These are phyloP conservation scores for Apocrypta bakeri DNA, from an alignment of 1,140 invertebrate genomes.

Conservation along the genomic window DNA sequence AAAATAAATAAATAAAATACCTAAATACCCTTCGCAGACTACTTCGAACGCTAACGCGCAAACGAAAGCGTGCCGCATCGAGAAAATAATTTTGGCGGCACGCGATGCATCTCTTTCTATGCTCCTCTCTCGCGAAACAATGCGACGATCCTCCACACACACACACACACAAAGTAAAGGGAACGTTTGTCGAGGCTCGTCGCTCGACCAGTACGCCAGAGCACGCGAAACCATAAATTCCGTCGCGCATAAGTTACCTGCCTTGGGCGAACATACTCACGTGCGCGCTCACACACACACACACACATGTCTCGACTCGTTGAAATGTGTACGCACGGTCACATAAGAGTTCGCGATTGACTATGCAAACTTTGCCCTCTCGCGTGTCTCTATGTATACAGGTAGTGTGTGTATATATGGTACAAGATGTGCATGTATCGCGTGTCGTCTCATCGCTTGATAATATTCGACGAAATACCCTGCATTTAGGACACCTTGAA, in stretches of 20 bases:
- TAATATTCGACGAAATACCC: no score
- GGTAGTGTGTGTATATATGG: not conserved
- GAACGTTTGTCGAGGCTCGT: constrained; percentile 22
- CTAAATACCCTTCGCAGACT: no score
- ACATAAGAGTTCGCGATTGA: not conserved
- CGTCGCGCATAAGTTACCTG: constrained; percentile 40
- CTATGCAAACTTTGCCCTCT: constrained; percentile 21
- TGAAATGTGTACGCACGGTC: not conserved
- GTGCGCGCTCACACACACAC: not conserved
- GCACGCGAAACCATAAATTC: constrained; percentile 61
- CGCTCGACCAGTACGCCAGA: constrained; percentile 18
- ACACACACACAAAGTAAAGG: constrained; percentile 41
- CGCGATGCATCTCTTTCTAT: constrained; percentile 21
- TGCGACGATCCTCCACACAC: constrained; percentile 43
- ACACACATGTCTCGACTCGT: not conserved
- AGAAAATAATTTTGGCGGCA: constrained; percentile 43
- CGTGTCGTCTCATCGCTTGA: no score
- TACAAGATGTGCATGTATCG: not conserved
- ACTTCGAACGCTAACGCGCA: no score
- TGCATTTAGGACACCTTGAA: no score
- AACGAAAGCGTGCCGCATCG: not conserved
- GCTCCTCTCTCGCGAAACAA: constrained; percentile 49
- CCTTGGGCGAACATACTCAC: not conserved
- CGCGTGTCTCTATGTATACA: not conserved
- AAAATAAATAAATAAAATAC: no score